A percentile compares a stretch with the other conserved stretches of the same genome.
These are phyloP conservation scores for Mastacembelus armatus DNA, from an alignment of 2,797 vertebrate genomes.

Conservation along the genomic window DNA sequence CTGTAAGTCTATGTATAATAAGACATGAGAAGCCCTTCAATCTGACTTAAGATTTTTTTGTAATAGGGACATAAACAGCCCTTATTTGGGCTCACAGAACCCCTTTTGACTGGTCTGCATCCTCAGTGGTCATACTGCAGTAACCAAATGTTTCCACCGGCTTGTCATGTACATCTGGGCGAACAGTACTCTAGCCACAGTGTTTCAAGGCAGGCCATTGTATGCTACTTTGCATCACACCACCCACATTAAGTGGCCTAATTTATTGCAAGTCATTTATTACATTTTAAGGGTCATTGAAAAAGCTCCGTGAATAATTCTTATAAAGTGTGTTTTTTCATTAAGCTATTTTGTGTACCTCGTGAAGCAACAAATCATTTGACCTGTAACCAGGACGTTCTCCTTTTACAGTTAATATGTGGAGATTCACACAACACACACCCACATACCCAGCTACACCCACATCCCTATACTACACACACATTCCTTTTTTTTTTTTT, in stretches of 20 bases:
- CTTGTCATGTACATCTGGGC: conserved; percentile 46
- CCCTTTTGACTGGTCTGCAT: conserved; percentile 67
- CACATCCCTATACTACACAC: conserved; percentile 10
- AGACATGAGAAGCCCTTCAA: conserved; percentile 52
- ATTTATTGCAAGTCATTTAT: conserved; percentile 57
- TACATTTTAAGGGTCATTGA: conserved; percentile 54
- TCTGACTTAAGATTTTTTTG: conserved; percentile 54
- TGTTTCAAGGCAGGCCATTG: conserved; percentile 57
- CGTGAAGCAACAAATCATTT: conserved; percentile 30
- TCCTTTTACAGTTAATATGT: conserved; percentile 3
- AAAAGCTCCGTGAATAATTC: conserved; percentile 29
- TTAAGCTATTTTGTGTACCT: conserved; percentile 11
- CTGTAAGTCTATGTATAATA: conserved; percentile 48
- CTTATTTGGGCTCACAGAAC: conserved; percentile 73
- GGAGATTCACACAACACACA: conserved; percentile 28
- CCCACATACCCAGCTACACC: conserved; percentile 13
- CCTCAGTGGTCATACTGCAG: conserved; percentile 32
- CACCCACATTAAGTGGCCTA: conserved; percentile 68
- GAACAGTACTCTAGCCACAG: conserved; percentile 41
- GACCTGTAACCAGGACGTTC: conserved; percentile 6
- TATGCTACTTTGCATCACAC: conserved; percentile 43
- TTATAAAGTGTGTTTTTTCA: conserved; percentile 37
- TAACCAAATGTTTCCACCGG: conserved; percentile 72
- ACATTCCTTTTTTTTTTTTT: conserved; percentile 46
- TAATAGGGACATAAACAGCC: conserved; percentile 62